Evolutionary conservation across 2,888 invertebrate species (phyloP), one percentile per base, ranked within the genome.

Genomic region (Fragum fragum): DNA sequence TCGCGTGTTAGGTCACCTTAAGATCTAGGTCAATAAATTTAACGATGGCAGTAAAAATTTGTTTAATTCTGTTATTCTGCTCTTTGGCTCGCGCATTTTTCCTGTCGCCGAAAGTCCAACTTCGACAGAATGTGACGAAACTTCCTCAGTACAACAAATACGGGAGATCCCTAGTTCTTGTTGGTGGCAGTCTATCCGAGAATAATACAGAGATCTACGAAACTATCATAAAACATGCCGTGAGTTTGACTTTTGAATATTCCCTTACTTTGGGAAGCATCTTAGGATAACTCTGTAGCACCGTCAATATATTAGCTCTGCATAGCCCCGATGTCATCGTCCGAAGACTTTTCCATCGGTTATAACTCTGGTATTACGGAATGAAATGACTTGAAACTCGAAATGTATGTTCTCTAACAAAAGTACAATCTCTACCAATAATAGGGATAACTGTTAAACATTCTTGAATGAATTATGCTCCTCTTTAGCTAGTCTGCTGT

Each of bases 121-220:
- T 82, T 1, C 3, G 23, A 14, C 72, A 29, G 29, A 36, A 69
- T 55, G 53, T 82, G 39, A 29, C 82, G 1, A 36, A 66, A 21
- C 77, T 88, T 6, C 81, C 85, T 11, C 88, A 87, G 73, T 87
- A 73, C 21, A 23, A 74, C 5, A 36, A 14, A 11, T 84, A 81
- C 61, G 89, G 88, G 11, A 78, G 72, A n/a, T 86, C 81, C 57
- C 72, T 90, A 71, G 87, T 90, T 2, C 71, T 90, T 26, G 89
- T 84, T 0, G 90, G 90, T 2, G 90, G 90, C 18, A 71, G 79
- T 42, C 69, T 88, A 6, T 53, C 73, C 28, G 87, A 88, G n/a
- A 86, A 86, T 36, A 88, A 89, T 55, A 74, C 86, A 5, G 86
- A 87, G 57, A 79, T 90, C n/a, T 90, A 85, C 59, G 75, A 77